These are phyloP conservation scores for Magallana gigas DNA, from an alignment of 1,140 invertebrate species.

Conservation along the genomic window DNA sequence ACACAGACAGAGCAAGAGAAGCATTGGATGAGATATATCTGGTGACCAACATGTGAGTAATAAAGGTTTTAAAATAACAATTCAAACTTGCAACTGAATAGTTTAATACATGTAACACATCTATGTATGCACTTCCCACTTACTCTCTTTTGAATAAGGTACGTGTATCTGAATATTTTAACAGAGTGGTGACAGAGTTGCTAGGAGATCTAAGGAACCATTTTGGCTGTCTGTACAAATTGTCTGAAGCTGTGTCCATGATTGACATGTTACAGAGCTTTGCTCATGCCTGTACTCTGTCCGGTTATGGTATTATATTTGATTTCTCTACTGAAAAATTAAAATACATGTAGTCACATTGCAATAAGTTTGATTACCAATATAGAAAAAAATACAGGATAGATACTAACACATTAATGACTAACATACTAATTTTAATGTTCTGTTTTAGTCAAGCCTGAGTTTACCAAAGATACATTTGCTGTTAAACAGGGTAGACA, in stretches of 20 bases:
- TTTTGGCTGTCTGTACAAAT: slow-evolving; percentile 87
- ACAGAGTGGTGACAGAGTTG: slow-evolving; percentile 80
- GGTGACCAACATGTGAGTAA: slow-evolving; percentile 88
- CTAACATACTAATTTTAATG: not conserved
- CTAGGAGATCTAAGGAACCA: slow-evolving; percentile 82
- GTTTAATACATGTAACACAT: too few relatives aligned
- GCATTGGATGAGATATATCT: slow-evolving; percentile 88
- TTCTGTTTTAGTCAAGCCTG: slow-evolving; percentile 84
- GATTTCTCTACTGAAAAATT: not conserved
- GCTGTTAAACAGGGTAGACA: slow-evolving; percentile 87
- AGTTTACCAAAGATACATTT: slow-evolving; percentile 84
- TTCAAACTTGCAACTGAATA: too few relatives aligned
- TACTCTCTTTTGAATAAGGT: too few relatives aligned
- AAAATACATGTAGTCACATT: not conserved
- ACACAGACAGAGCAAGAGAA: slow-evolving; percentile 83
- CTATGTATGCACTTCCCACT: too few relatives aligned
- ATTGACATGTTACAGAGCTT: slow-evolving; percentile 89
- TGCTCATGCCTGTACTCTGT: slow-evolving; percentile 83
- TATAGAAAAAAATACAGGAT: too few relatives aligned
- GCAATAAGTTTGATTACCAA: not conserved
- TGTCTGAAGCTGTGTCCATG: slow-evolving; percentile 89
- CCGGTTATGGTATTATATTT: slow-evolving; percentile 3
- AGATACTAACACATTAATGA: too few relatives aligned
- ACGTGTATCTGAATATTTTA: slow-evolving; percentile 26
- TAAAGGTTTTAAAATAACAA: not conserved